Evolutionary conservation across 2,888 invertebrate genomes (phyloP).

Genomic region (Lamellibrachia columna): DNA sequence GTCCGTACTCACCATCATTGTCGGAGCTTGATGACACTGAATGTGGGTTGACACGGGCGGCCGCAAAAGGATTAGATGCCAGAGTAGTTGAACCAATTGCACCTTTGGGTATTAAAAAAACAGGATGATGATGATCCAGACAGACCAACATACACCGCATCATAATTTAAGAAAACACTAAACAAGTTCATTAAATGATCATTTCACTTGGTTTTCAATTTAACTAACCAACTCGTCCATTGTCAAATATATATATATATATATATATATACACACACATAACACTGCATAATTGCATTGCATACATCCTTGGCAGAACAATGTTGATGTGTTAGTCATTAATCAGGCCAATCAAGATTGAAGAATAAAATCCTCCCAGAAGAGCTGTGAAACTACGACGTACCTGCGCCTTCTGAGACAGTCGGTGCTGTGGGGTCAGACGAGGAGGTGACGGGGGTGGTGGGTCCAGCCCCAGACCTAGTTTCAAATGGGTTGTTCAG

Average conservation of each 20-base stretch:
- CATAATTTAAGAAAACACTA: too few relatives aligned
- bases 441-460: not conserved
- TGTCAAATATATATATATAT: not conserved
- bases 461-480: not conserved
- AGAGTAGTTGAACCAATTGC: not conserved
- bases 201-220: not conserved
- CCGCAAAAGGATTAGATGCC: not conserved
- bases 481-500: constrained; percentile 9
- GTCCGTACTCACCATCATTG: not conserved
- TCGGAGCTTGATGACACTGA: not conserved
- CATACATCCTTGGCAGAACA: too few relatives aligned
- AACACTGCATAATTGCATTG: too few relatives aligned
- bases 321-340: too few relatives aligned
- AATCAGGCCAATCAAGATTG: too few relatives aligned
- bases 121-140: not conserved
- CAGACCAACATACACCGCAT: not conserved
- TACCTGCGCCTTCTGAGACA: not conserved
- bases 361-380: not conserved
- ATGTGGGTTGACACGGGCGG: not conserved
- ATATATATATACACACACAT: too few relatives aligned
- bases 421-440: not conserved
- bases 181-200: not conserved
- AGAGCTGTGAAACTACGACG: not conserved
- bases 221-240: not conserved
- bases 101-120: not conserved